Conservation (phyloP, 2,888 invertebrate species). For the Netelia melanura region DNA sequence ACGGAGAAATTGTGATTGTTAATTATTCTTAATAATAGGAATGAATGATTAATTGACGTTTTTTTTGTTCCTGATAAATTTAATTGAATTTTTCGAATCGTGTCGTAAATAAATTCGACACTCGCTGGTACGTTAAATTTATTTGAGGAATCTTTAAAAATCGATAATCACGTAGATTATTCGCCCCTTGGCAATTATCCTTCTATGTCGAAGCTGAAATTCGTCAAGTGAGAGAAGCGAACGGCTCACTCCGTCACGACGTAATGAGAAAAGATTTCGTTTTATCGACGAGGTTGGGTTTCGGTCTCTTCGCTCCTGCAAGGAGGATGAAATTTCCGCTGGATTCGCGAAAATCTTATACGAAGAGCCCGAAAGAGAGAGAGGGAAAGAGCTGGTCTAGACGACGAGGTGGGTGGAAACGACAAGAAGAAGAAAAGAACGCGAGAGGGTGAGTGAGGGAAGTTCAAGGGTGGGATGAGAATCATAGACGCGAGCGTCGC, state of each 20-base stretch:
- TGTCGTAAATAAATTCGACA: no score
- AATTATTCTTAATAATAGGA: no score
- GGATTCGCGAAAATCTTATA: constrained; percentile 58
- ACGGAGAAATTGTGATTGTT: no score
- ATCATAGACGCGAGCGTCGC: constrained; percentile 57
- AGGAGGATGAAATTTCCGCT: constrained; percentile 60
- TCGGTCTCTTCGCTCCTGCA: not conserved
- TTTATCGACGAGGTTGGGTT: constrained; percentile 30
- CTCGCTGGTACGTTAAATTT: no score
- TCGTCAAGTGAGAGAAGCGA: not conserved
- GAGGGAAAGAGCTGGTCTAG: constrained; percentile 15
- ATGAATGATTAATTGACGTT: no score
- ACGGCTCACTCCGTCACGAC: not conserved
- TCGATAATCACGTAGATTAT: no score
- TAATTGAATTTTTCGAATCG: no score
- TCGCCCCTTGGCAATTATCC: no score
- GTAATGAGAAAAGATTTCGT: constrained; percentile 45
- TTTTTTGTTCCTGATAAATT: no score
- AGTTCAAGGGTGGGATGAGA: constrained; percentile 21
- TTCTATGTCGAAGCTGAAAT: not conserved
- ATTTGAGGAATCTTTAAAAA: no score
- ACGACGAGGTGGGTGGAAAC: constrained; percentile 36
- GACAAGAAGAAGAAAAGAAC: constrained; percentile 44
- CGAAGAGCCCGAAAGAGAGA: constrained; percentile 38
- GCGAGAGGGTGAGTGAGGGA: not conserved